Evolutionary conservation across 2,888 invertebrate species (phyloP).

Genomic region (Oscheius sp.): DNA sequence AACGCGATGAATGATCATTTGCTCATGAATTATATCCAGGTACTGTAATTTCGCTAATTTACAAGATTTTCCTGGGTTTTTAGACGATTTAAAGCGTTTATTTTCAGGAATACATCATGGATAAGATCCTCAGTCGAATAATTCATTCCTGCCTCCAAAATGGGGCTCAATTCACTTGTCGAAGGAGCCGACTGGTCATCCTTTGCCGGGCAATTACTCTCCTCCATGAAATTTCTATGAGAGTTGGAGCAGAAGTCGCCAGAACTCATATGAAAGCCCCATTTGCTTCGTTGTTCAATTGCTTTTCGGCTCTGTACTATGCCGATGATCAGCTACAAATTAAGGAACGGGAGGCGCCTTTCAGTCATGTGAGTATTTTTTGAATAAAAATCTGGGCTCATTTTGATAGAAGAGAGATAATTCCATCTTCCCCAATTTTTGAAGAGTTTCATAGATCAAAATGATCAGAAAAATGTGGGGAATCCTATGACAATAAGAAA

Average conservation of each 20-base stretch:
- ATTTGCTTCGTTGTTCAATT: constrained; percentile 63
- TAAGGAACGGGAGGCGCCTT: neutral
- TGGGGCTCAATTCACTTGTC: constrained; percentile 46
- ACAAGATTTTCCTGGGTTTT: too few species aligned
- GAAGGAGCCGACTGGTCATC: constrained; percentile 43
- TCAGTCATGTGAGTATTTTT: constrained; percentile 1
- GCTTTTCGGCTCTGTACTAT: constrained; percentile 57
- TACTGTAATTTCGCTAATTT: constrained; percentile 69
- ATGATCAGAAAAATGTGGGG: too few species aligned
- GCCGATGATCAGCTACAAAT: constrained; percentile 51
- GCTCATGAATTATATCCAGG: constrained; percentile 88
- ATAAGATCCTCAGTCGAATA: constrained; percentile 81
- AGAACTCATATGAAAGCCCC: constrained; percentile 60
- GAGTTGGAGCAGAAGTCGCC: constrained; percentile 77
- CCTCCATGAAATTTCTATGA: constrained; percentile 76
- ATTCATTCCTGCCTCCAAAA: constrained; percentile 40
- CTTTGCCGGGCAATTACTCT: constrained; percentile 45
- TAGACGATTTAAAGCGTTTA: neutral
- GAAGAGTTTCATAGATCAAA: too few species aligned
- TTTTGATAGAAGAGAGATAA: too few species aligned
- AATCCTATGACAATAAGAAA: too few species aligned
- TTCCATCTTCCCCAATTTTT: too few species aligned
- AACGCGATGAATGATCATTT: constrained; percentile 86
- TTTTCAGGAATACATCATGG: constrained; percentile 85
- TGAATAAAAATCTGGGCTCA: neutral